Percentiles rank a stretch among this genome's conserved stretches.
phyloP scores from a whole-genome alignment of 2,888 invertebrate species.

The Drosophila flavopinicola region DNA sequence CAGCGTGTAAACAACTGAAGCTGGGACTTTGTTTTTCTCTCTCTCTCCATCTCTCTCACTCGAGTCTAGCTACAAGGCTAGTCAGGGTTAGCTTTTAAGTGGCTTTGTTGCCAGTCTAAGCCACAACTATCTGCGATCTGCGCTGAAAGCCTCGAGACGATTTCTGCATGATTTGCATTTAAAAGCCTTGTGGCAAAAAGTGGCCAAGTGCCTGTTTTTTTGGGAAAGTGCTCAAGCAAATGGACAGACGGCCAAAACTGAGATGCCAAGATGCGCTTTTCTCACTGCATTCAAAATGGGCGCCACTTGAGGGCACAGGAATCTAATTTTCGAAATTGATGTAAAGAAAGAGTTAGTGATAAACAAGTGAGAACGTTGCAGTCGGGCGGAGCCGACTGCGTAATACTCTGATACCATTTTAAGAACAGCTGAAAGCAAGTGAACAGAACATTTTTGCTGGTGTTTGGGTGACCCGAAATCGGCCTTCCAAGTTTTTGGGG shows the following conservation, averaged over 20 bases:
- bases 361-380: neutral
- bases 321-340: conserved; percentile 4
- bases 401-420: no score
- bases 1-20: conserved; percentile 70
- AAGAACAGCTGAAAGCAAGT: no score
- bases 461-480: no score
- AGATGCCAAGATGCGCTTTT: conserved; percentile 14
- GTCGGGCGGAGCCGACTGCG: no score
- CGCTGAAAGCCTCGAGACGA: conserved; percentile 36
- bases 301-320: conserved; percentile 35
- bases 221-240: conserved; percentile 42
- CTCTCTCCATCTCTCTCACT: conserved; percentile 1
- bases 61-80: conserved; percentile 60
- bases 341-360: neutral
- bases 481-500: no score
- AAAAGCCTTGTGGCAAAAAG: conserved; percentile 54
- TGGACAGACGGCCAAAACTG: neutral
- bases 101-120: conserved; percentile 64
- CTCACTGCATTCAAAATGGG: conserved; percentile 20
- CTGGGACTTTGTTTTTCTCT: conserved; percentile 43
- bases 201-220: conserved; percentile 33
- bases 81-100: conserved; percentile 71
- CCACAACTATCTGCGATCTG: conserved; percentile 12
- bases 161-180: conserved; percentile 77
- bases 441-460: no score